Percentiles rank a stretch among this genome's conserved stretches.
Evolutionary conservation across 2,113 vertebrate genomes (phyloP).

Genomic region (Chloropsis hardwickii): DNA sequence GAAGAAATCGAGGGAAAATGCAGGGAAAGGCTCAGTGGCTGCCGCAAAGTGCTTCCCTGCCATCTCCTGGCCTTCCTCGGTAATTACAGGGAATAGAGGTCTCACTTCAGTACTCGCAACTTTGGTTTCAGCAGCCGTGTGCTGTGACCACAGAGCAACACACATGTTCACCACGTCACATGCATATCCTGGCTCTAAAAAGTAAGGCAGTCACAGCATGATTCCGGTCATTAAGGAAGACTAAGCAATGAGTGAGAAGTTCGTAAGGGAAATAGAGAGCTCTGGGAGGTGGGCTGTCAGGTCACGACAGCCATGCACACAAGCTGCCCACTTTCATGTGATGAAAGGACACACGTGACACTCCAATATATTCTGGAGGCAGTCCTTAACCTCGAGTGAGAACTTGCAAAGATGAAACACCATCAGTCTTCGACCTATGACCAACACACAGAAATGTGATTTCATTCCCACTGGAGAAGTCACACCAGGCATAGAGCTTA

Average conservation of each 20-base stretch:
- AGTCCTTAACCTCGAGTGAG: fast-evolving
- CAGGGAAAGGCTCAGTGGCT: not conserved
- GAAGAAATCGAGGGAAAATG: not conserved
- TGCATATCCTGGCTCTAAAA: not conserved
- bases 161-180: fast-evolving
- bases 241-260: not conserved
- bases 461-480: not conserved
- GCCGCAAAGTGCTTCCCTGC: not conserved
- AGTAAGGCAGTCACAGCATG: fast-evolving
- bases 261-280: not conserved
- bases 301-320: fast-evolving
- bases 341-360: fast-evolving
- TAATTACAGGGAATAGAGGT: not conserved
- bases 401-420: not conserved
- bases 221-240: not conserved
- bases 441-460: fast-evolving
- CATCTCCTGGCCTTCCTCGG: not conserved
- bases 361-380: not conserved
- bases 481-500: not conserved
- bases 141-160: fast-evolving
- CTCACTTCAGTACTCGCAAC: fast-evolving
- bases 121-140: not conserved
- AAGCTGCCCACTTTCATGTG: too few relatives aligned
- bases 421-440: not conserved
- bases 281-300: not conserved